Evolutionary conservation across 2,113 vertebrate genomes (phyloP), one percentile per base, ranked within the genome.

Genomic region (Melanocharis versteri): DNA sequence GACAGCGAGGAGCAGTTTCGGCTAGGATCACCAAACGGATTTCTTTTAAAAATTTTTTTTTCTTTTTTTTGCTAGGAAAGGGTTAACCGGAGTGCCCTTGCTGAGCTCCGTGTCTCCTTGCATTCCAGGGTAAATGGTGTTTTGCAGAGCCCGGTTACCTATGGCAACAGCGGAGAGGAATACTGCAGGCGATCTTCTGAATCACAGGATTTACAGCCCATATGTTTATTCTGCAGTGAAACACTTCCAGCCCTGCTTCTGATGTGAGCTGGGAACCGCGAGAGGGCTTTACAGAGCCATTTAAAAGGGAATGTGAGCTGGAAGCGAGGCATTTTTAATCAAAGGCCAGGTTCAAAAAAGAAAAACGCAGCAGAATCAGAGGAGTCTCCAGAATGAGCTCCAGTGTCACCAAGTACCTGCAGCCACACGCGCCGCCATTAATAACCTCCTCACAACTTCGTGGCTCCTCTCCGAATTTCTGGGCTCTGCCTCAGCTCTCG

Each of bases 51-150:
- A n/a, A n/a, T 42, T 54, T 37, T 33, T 53, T 50, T 35, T 82
- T 40, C n/a, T 39, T 44, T 33, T 22, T 81, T 42, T 60, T 47
- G 56, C 86, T 90, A 95, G 87, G 94, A 96, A 98, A 93, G 97
- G 93, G 98, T 98, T 98, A 98, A 98, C 56, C n/a, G 73, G 72
- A 98, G 97, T 93, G 96, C 97, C 96, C 97, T 97, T 97, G 87
- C 96, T 93, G 88, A 96, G 95, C 95, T 97, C 89, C 57, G 64
- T 58, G 95, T 97, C 97, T 98, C 97, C 96, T 97, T 95, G 97
- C 98, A 98, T 98, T 98, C 98, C 98, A 98, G 97, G 97, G 97
- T 98, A 98, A 98, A 98, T 98, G 96, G 97, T 97, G 97, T 97
- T 98, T 98, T 98, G 98, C 97, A 94, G 70, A 97, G 96, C 96